Base-by-base conservation (phyloP, 2,113 vertebrate species). In the Syngnathus typhle region DNA sequence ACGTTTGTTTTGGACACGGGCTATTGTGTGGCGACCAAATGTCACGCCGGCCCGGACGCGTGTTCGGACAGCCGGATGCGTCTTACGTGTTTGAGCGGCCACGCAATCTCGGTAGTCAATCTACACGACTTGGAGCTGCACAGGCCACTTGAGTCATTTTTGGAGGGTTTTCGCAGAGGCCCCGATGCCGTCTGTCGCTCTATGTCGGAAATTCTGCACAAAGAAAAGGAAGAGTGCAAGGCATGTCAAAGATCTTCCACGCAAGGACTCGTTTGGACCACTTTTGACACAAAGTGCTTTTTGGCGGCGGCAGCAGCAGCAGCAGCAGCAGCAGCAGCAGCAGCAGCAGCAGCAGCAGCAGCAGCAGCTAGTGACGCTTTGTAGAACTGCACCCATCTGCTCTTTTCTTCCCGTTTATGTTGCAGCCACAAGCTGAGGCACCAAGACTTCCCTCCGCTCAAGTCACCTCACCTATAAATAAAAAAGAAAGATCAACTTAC, bases 1-100 rank as follows among this genome's bases (percentile, higher is more conserved):
- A 27, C 77, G 80, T 88, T 58, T 87, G 86, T 89, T 90, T 82
- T 80, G 74, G 72, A 74, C 67, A 47, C 15, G 67, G 32, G 13
- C 56, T 65, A 1, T 47, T 47, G 44, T 47, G 44, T 47, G 44
- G 15, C 15, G 15, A 47, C 5, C 4, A 47, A 47, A 47, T 90
- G 88, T 84, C 87, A 88, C 11, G 19, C 70, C 10, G 55, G 68
- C 52, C 72, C 72, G 41, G 70, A 73, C 64, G 15, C 43, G 38
- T 60, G 55, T 43, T 32, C 27, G 27, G 27, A 32, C 27, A 32
- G 27, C 27, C 27, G 27, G 27, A 32, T 32, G 27, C 27, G 27
- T 32, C 27, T 32, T 32, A 3, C 27, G 13, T 23, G 51, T 23
- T n/a, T 3, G 8, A 3, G n/a, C 21, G 2, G 1, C 8, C n/a